phyloP scores from a whole-genome alignment of 1,140 invertebrate species.

The Musca domestica region DNA sequence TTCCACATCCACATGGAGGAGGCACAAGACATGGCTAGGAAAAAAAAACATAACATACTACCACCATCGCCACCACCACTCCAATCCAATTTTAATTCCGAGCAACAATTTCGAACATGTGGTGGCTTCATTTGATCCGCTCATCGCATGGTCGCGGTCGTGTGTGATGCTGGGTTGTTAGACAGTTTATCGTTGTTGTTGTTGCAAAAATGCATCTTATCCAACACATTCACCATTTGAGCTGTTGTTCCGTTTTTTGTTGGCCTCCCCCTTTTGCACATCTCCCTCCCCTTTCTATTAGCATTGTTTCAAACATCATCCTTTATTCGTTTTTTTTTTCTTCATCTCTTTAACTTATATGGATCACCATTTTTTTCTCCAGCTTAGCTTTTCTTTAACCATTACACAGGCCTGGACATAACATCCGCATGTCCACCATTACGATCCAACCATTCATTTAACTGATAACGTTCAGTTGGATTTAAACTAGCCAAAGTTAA shows the following conservation, averaged over 20 bases:
- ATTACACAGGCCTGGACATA: background rate
- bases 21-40: no score
- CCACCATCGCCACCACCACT: background rate
- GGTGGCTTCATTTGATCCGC: background rate
- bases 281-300: no score
- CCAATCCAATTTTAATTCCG: background rate
- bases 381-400: background rate
- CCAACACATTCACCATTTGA: no score
- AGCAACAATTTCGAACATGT: no score
- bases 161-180: background rate
- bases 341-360: slow-evolving; percentile 1
- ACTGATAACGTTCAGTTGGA: slow-evolving; percentile 1
- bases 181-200: no score
- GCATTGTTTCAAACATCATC: background rate
- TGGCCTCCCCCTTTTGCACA: no score
- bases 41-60: slow-evolving; percentile 7
- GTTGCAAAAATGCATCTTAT: no score
- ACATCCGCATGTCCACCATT: slow-evolving; percentile 8
- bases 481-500: no score
- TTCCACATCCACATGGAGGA: background rate
- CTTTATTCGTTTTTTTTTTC: background rate
- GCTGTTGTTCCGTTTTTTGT: no score
- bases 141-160: background rate
- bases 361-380: background rate
- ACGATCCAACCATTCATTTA: background rate